These are phyloP conservation scores for Latheticus oryzae DNA, from an alignment of 2,888 invertebrate species.

Conservation along the genomic window DNA sequence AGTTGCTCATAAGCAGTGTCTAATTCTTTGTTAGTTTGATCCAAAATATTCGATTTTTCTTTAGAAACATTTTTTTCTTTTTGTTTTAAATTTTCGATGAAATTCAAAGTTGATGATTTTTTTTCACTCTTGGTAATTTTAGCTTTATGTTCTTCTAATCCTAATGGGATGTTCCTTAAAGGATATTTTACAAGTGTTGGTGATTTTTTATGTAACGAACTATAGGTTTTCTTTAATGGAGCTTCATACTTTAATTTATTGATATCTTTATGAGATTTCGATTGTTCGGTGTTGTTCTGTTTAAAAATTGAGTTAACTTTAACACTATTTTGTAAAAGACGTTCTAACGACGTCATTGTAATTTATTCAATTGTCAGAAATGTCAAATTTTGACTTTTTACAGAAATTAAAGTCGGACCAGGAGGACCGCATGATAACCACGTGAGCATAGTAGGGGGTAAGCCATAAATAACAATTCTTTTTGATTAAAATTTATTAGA, in stretches of 20 bases:
- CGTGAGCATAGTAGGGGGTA: constrained; percentile 65
- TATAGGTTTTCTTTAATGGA: no score
- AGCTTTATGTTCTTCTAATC: neutral
- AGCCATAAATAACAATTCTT: no score
- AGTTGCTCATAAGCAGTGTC: constrained; percentile 46
- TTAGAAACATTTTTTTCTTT: no score
- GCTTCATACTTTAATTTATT: neutral
- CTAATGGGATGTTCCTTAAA: neutral
- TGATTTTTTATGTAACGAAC: neutral
- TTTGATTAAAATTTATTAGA: constrained; percentile 1
- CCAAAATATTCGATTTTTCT: constrained; percentile 1
- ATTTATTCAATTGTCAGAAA: constrained; percentile 13
- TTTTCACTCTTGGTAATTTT: constrained; percentile 1
- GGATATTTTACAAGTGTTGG: constrained; percentile 1
- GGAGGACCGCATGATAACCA: constrained; percentile 64
- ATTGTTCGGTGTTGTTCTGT: no score
- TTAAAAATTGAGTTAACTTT: no score
- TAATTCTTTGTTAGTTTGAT: constrained; percentile 12
- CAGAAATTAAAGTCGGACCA: constrained; percentile 66
- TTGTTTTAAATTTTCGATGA: constrained; percentile 19
- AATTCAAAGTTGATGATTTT: neutral
- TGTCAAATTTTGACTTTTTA: constrained; percentile 49
- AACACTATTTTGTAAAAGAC: no score
- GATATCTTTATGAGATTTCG: constrained; percentile 1
- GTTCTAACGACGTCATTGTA: no score